Percentiles rank a stretch among this genome's conserved stretches.
These are phyloP conservation scores for Drosophila aff. DNA, from an alignment of 1,140 invertebrate genomes.

Conservation along the genomic window DNA sequence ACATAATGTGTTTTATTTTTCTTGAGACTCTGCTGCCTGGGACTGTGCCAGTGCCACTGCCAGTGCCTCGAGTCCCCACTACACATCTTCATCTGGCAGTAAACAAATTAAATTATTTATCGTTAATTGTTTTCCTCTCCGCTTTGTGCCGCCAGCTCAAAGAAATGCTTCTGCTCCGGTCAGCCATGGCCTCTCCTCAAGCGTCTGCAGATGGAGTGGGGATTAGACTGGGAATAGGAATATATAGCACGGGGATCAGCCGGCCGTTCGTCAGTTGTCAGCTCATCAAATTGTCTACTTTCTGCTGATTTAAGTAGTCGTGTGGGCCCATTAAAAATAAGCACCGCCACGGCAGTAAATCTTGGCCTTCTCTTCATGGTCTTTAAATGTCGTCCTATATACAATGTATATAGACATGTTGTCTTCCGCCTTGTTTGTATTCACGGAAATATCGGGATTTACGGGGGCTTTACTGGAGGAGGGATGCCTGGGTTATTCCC, in stretches of 20 bases:
- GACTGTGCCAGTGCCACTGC: no score
- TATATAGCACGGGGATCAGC: constrained; percentile 16
- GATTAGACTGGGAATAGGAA: background rate
- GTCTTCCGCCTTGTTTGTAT: background rate
- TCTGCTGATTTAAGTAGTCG: constrained; percentile 68
- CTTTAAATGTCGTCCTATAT: constrained; percentile 11
- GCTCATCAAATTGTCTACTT: constrained; percentile 71
- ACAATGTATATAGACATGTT: background rate
- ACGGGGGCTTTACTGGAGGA: background rate
- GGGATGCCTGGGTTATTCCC: background rate
- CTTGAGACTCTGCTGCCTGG: constrained; percentile 3
- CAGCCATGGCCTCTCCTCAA: background rate
- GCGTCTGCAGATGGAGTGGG: constrained; percentile 1
- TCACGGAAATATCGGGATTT: constrained; percentile 8
- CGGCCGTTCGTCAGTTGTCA: constrained; percentile 13
- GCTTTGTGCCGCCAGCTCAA: constrained; percentile 21
- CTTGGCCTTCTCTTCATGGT: background rate
- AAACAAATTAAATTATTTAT: constrained; percentile 75
- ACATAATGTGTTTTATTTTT: constrained; percentile 31
- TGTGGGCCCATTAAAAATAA: constrained; percentile 38
- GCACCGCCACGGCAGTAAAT: constrained; percentile 15
- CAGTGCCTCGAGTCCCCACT: constrained; percentile 5
- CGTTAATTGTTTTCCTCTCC: constrained; percentile 60
- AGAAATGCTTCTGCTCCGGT: constrained; percentile 20
- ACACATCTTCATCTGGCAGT: constrained; percentile 37